These are phyloP conservation scores for Paralvinella palmiformis DNA, from an alignment of 1,140 invertebrate genomes.

Conservation along the genomic window DNA sequence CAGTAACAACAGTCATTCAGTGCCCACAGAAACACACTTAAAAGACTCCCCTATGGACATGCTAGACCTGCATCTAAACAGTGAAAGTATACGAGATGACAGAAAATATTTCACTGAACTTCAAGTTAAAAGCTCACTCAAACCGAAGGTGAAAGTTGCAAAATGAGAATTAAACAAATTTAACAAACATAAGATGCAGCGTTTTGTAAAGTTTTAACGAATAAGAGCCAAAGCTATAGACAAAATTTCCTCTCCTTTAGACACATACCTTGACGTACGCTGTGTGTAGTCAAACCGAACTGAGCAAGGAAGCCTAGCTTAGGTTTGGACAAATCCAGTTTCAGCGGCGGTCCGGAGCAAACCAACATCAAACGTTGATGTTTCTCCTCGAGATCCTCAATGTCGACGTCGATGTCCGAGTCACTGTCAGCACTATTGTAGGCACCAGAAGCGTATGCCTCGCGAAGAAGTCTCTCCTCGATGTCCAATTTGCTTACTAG, in stretches of 20 bases:
- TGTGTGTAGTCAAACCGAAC: slow-evolving; percentile 33
- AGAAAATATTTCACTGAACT: too few relatives aligned
- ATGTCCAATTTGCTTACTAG: slow-evolving; percentile 32
- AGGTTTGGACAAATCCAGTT: slow-evolving; percentile 29
- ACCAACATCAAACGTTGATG: slow-evolving; percentile 28
- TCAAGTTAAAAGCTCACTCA: too few relatives aligned
- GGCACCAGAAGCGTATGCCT: slow-evolving; percentile 21
- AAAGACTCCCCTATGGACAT: too few relatives aligned
- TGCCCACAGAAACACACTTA: too few relatives aligned
- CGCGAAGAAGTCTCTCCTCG: slow-evolving; percentile 26
- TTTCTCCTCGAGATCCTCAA: slow-evolving; percentile 20
- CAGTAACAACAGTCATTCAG: too few relatives aligned
- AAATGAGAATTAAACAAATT: too few relatives aligned
- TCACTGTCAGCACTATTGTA: slow-evolving; percentile 32
- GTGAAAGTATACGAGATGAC: too few relatives aligned
- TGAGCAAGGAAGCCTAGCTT: slow-evolving; percentile 32
- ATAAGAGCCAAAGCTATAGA: too few relatives aligned
- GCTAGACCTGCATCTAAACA: too few relatives aligned
- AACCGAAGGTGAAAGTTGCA: too few relatives aligned
- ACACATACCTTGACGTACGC: slow-evolving; percentile 33
- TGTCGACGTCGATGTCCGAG: slow-evolving; percentile 26
- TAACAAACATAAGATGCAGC: too few relatives aligned
- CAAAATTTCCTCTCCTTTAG: not conserved
- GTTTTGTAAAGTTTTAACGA: too few relatives aligned
- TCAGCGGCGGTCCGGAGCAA: slow-evolving; percentile 27